Evolutionary conservation across 2,888 invertebrate genomes (phyloP), one percentile per base, ranked within the genome.

Genomic region (Standfussiana lucernea): DNA sequence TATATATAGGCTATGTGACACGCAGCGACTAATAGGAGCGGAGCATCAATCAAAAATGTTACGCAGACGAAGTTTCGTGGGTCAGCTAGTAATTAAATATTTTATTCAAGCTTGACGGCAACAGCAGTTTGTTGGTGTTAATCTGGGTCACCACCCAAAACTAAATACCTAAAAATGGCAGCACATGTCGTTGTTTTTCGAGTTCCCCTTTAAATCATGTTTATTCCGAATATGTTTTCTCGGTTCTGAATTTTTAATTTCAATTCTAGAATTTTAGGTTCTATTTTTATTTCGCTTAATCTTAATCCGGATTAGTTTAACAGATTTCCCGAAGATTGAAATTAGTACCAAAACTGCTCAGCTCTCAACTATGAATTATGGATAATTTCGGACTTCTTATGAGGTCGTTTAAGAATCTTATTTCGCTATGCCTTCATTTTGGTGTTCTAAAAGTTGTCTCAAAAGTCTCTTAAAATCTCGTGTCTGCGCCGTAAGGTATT

Each of bases 201-300:
- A 35, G 42, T 65, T 50, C 5, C 45, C 66, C 77, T 42, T 75
- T 61, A 67, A 78, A 79, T 65, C 72, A 81, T 78, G 65, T 78
- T 74, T 68, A 79, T 77, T 79, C 37, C 28, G 35, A 40, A 79
- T 77, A 77, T 0, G 64, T 64, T 74, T 47, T 24, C 66, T 73
- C 32, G 11, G 28, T 56, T 75, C 42, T 21, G 42, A 70, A 67
- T 77, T 84, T 69, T 66, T 77, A 65, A 37, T 21, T 47, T 77
- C 56, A 45, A 10, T 8, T 61, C 40, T 59, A 61, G 13, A 11
- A 67, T 70, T 75, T 84, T 56, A 70, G 71, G 59, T 62, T 80
- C 71, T 72, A 50, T 81, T 80, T 83, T 80, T 47, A 80, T 76
- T 80, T 75, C 47, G 11, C 42, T 40, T 73, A n/a, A n/a, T n/a